Evolutionary conservation across 2,888 invertebrate genomes (phyloP), one percentile per base, ranked within the genome.

Genomic region (Cryptocephalus primarius): DNA sequence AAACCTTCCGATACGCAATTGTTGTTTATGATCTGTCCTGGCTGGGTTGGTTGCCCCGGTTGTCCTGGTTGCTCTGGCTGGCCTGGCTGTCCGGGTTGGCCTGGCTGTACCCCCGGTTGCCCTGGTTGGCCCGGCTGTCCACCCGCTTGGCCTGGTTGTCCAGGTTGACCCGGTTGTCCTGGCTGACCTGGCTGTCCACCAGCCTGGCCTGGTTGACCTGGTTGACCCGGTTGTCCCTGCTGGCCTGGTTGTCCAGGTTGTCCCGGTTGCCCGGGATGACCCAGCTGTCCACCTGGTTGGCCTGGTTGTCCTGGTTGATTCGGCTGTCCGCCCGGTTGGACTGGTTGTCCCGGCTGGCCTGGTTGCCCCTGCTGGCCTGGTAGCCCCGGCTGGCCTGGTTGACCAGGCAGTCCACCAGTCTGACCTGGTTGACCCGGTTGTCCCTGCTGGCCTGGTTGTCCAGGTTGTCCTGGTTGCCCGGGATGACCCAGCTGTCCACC

Each of bases 1-100:
- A 84, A 88, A 42, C 88, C 88, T 64, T 84, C 82, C 51, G 70
- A 64, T n/a, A 65, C 69, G 61, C 85, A 85, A 43, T 62, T 39
- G 13, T 43, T 45, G 44, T 48, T 47, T 13, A 33, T 34, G 22
- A 53, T 42, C 36, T 45, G 45, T 13, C 50, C 50, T 12, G 45
- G 39, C 10, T 39, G 14, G 2, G 3, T 40, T 40, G 51, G 46
- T 53, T 50, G 40, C 49, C 44, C 32, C 47, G 44, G n/a, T 49
- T 43, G 12, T 46, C 46, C 39, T 48, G 48, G 33, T 47, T 52
- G 11, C 43, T 42, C n/a, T 33, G 47, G 10, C 46, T 46, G 43
- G 50, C n/a, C n/a, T n/a, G n/a, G n/a, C n/a, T n/a, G 53, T 40
- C 49, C 34, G 9, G 34, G 34, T 34, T 34, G 34, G 6, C 44